Percentiles rank a stretch among this genome's conserved stretches.
These are phyloP conservation scores for Hesperia comma DNA, from an alignment of 2,888 invertebrate species.

Conservation along the genomic window DNA sequence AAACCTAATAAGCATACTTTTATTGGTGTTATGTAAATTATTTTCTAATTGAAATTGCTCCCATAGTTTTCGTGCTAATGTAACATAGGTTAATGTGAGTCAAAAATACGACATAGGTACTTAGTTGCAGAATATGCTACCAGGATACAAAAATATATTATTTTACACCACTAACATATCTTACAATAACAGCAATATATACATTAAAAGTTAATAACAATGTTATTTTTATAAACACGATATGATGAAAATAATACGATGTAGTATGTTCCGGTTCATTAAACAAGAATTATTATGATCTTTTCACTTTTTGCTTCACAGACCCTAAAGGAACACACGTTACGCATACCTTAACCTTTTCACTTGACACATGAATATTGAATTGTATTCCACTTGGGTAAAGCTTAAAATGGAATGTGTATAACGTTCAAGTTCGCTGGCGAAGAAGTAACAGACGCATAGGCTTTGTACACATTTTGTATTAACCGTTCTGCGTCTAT, in stretches of 20 bases:
- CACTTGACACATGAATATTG: conserved; percentile 7
- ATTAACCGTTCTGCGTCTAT: not conserved
- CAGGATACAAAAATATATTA: not conserved
- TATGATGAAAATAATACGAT: conserved; percentile 13
- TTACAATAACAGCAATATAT: not conserved
- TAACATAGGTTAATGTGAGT: not conserved
- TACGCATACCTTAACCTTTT: conserved; percentile 23
- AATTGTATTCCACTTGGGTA: conserved; percentile 11
- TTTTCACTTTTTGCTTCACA: conserved; percentile 26
- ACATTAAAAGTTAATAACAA: conserved; percentile 3
- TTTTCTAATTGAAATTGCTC: not conserved
- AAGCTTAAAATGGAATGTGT: conserved; percentile 15
- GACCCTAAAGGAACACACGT: conserved; percentile 22
- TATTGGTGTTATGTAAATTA: not conserved
- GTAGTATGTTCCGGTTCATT: conserved; percentile 24
- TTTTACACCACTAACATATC: not conserved
- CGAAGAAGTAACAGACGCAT: conserved; percentile 23
- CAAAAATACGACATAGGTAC: not conserved
- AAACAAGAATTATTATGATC: conserved; percentile 24
- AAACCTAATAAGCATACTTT: too few relatives aligned
- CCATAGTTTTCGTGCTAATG: not conserved
- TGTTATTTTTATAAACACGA: conserved; percentile 10
- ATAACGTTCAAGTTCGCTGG: conserved; percentile 15
- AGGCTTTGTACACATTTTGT: conserved; percentile 12
- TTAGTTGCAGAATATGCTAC: not conserved